Evolutionary conservation across 2,888 invertebrate genomes (phyloP), one percentile per base, ranked within the genome.

Genomic region (Phytoseiulus persimilis): DNA sequence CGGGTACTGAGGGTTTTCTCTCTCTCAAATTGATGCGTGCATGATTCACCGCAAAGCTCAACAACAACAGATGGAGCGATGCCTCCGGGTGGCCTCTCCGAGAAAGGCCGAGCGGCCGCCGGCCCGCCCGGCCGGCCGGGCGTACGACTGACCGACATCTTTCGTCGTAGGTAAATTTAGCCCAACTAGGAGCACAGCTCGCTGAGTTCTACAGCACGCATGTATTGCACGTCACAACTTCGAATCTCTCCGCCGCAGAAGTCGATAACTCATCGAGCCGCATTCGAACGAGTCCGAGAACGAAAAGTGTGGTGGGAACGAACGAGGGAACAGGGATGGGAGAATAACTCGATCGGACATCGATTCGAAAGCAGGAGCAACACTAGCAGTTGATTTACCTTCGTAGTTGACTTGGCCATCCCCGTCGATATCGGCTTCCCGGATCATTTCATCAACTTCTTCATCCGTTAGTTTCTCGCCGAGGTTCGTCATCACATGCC

Each of bases 401-500:
- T 97, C 96, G 94, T 98, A 98, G 95, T 97, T 97, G 94, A 99
- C 98, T 95, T 98, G 98, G 92, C 98, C 98, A 94, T 98, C 98
- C 93, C 98, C 98, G 94, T 98, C 98, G 94, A 98, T 98, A 94
- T 98, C 98, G 92, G 98, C 98, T 94, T 98, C 98, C 94, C 97
- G 95, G 94, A 98, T 98, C 98, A 99, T 98, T 94, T 99, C 98
- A 94, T 98, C 98, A 92, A 99, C 98, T 94, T 99, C 98, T 94
- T 98, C 98, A 94, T 98, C 98, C 93, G 98, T 99, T 93, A 99
- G 95, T 94, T 99, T 99, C 94, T 99, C 98, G 91, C 98, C 98
- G 92, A 99, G 96, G 95, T 99, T 99, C 94, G 98, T 99, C 98
- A 99, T 98, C 91, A 99, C 98, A 94, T 99, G 98, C 94, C 98